Evolutionary conservation across 2,797 vertebrate species (phyloP).

Genomic region (Pyrocephalus nanus): DNA sequence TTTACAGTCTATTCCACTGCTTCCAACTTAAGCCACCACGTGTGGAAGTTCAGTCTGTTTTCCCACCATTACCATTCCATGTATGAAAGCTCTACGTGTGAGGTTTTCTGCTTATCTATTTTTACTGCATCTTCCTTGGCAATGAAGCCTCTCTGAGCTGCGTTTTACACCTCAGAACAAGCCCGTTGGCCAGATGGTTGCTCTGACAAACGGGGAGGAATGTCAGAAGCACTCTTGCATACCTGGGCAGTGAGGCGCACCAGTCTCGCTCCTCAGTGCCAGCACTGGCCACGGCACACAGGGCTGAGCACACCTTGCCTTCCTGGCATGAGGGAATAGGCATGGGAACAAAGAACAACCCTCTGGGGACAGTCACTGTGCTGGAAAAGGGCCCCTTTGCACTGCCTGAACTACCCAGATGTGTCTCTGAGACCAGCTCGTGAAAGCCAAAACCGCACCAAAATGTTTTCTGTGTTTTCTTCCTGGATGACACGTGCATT

Average conservation of each 20-base stretch:
- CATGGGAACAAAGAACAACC: neutral
- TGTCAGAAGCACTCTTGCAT: neutral
- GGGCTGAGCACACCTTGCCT: neutral
- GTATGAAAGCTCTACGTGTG: neutral
- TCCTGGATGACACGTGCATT: neutral
- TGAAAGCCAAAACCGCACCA: neutral
- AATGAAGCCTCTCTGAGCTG: neutral
- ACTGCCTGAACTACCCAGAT: neutral
- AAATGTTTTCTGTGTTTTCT: neutral
- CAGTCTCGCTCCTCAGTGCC: neutral
- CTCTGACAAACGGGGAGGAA: neutral
- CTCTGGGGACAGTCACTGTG: rapidly evolving
- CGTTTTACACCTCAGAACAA: neutral
- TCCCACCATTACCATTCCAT: neutral
- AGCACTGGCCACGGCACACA: rapidly evolving
- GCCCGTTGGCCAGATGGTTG: neutral
- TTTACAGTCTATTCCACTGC: neutral
- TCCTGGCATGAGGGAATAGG: rapidly evolving
- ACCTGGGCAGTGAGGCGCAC: neutral
- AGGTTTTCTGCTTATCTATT: neutral
- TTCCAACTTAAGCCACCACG: neutral
- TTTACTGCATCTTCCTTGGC: neutral
- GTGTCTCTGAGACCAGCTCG: neutral
- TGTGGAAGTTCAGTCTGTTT: neutral
- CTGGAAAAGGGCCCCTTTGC: neutral